phyloP scores from a whole-genome alignment of 2,888 invertebrate species.

The Rhamphomyia laevipes region DNA sequence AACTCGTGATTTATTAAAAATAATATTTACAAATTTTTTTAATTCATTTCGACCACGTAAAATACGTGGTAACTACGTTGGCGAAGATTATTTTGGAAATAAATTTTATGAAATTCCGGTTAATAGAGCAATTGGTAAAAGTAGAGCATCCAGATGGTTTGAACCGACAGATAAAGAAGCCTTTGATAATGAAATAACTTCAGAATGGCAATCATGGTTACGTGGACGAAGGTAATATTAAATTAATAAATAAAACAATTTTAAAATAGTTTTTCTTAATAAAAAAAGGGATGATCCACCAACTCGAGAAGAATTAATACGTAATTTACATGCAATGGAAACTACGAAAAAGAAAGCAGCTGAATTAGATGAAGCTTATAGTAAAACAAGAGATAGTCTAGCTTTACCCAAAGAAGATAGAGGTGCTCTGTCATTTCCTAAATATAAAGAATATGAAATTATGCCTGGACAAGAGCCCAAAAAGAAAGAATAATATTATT shows the following conservation, averaged over 20 bases:
- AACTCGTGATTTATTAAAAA: slow-evolving; percentile 29
- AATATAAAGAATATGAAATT: slow-evolving; percentile 47
- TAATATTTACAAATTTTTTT: slow-evolving; percentile 32
- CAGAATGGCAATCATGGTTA: slow-evolving; percentile 85
- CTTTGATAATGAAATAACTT: slow-evolving; percentile 62
- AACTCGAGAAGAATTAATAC: slow-evolving; percentile 55
- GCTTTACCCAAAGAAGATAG: slow-evolving; percentile 26
- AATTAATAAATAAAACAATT: neutral
- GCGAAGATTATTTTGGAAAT: slow-evolving; percentile 71
- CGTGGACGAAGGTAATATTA: slow-evolving; percentile 46
- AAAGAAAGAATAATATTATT: slow-evolving; percentile 9
- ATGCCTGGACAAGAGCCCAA: slow-evolving; percentile 28
- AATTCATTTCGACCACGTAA: slow-evolving; percentile 40
- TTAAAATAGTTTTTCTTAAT: no score
- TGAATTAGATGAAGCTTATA: slow-evolving; percentile 49
- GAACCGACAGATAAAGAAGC: slow-evolving; percentile 47
- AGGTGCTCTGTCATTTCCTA: slow-evolving; percentile 32
- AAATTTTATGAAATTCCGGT: slow-evolving; percentile 69
- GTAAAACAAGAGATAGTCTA: slow-evolving; percentile 38
- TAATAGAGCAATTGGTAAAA: slow-evolving; percentile 50
- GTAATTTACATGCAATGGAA: slow-evolving; percentile 57
- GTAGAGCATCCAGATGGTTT: slow-evolving; percentile 59
- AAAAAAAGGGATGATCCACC: slow-evolving; percentile 52
- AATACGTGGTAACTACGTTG: slow-evolving; percentile 44
- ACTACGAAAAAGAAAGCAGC: slow-evolving; percentile 65